Conservation (phyloP, 1,140 invertebrate species). For the Cylas formicarius region DNA sequence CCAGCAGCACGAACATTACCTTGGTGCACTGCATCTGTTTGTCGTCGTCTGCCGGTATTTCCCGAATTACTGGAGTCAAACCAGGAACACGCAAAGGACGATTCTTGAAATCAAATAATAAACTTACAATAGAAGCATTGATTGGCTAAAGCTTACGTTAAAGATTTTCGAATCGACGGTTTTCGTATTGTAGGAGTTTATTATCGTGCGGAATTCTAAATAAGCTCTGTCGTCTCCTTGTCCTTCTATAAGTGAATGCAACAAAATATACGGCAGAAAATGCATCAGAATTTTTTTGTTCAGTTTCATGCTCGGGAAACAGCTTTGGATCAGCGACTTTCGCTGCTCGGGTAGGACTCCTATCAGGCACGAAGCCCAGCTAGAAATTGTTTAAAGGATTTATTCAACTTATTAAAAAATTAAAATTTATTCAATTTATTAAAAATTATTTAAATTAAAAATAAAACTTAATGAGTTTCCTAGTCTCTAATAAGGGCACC, state of each 20-base stretch:
- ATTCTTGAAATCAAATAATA: slow-evolving; percentile 17
- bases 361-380: slow-evolving; percentile 56
- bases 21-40: slow-evolving; percentile 47
- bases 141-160: slow-evolving; percentile 17
- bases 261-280: slow-evolving; percentile 64
- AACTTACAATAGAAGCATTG: background rate
- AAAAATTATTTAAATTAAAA: slow-evolving; percentile 11
- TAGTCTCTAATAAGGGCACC: no score
- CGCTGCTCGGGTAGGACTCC: slow-evolving; percentile 48
- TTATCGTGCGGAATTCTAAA: slow-evolving; percentile 51
- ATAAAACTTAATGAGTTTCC: no score
- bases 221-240: slow-evolving; percentile 40
- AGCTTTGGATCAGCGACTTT: slow-evolving; percentile 53
- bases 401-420: slow-evolving; percentile 13
- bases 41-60: slow-evolving; percentile 35
- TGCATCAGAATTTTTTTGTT: slow-evolving; percentile 60
- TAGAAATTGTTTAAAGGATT: no score
- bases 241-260: slow-evolving; percentile 53
- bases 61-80: slow-evolving; percentile 16
- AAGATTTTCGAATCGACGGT: slow-evolving; percentile 16
- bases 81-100: slow-evolving; percentile 20
- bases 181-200: slow-evolving; percentile 35
- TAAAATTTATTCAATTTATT: slow-evolving; percentile 12
- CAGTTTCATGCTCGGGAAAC: slow-evolving; percentile 60
- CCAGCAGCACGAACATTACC: slow-evolving; percentile 61